Evolutionary conservation across 2,888 invertebrate genomes (phyloP), one percentile per base, ranked within the genome.

Genomic region (Noctua comes): DNA sequence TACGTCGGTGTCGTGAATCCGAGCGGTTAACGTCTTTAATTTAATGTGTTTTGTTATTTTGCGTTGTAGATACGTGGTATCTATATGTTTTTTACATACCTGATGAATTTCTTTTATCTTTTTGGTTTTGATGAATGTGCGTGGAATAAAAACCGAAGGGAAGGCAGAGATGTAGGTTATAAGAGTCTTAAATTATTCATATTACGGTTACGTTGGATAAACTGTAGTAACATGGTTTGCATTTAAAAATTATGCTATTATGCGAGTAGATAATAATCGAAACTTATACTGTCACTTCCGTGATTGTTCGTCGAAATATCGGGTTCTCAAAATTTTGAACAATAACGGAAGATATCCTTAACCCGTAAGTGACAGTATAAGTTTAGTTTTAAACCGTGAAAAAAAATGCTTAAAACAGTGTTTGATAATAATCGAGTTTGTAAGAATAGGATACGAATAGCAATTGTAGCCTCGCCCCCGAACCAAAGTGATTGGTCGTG

Each of bases 31-130:
- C n/a, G 57, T 78, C 7, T 81, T 79, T 40, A 48, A 51, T 76
- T 59, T 59, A 36, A 69, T 82, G 21, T 84, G 5, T 76, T 51
- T 80, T 27, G 16, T 43, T 43, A 43, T 66, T 66, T 68, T 69
- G 36, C 57, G 68, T 51, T 62, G 54, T 40, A 31, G 0, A 21
- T 11, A 70, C 27, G 73, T 71, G 48, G 4, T 18, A 10, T 13
- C 13, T 48, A 18, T 13, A 10, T 16, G 5, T 43, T 59, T 40
- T 62, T 18, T 69, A 13, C 0, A 31, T n/a, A 43, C 40, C 16
- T 24, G 3, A 27, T 68, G 48, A 57, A 40, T 69, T 77, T 0
- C 0, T 68, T 57, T 68, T 31, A 36, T 5, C 36, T 31, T 3
- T n/a, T 27, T 27, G 24, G 40, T 24, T 36, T 51, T 64, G 1